Evolutionary conservation across 2,888 invertebrate species (phyloP), one percentile per base, ranked within the genome.

Genomic region (Ochropacha duplaris): DNA sequence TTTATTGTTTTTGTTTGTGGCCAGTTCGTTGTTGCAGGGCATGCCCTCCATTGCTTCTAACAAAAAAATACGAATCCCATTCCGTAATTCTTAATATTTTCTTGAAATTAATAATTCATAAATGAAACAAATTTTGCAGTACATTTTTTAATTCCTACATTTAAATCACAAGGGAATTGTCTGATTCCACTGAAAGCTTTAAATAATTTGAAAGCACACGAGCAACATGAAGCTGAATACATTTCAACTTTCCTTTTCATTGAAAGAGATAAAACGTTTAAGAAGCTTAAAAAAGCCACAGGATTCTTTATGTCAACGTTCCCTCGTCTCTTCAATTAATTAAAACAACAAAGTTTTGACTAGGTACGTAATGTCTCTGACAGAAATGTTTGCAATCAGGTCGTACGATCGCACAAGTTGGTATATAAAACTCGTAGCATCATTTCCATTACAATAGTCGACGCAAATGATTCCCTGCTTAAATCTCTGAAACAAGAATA

Each of bases 301-400:
- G 55, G 68, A 63, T 68, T 72, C 68, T 68, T 75, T 66, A 65
- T 65, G 67, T 66, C 75, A 72, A 69, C 72, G 73, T 78, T 71
- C 72, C 70, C 66, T 66, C 68, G 71, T 62, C 63, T 62, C 71
- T 69, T 76, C 79, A 78, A 83, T 84, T 86, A 86, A 86, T 85
- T 83, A 84, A 83, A 83, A 79, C 81, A 77, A 81, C 82, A 79
- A 85, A 86, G 80, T 85, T 83, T 75, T 66, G 64, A 79, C 67
- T 63, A 65, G 22, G 71, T 70, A 72, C n/a, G n/a, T n/a, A 77
- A 72, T 76, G 68, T 67, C 73, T 63, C 63, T 77, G 74, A 72
- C 75, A 70, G 57, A 64, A 62, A 66, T 56, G 64, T 59, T 28
- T 58, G 61, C 80, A 78, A 81, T 81, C 75, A 74, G 71, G 74